Conservation (phyloP, 2,888 invertebrate species). For the Athalia circularis region DNA sequence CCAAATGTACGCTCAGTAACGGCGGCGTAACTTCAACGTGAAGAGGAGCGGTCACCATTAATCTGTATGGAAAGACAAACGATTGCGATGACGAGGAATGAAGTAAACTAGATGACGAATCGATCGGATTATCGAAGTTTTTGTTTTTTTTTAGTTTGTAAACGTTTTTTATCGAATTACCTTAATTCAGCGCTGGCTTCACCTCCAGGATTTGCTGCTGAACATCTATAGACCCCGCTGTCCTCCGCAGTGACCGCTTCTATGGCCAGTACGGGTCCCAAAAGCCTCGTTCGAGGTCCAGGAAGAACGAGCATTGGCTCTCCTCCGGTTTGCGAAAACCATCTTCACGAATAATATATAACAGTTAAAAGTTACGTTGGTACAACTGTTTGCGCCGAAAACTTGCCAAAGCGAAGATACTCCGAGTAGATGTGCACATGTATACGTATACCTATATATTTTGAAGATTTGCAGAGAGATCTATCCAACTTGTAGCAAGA, state of each 20-base stretch:
- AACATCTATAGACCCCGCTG: slow-evolving; percentile 82
- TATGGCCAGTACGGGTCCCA: slow-evolving; percentile 82
- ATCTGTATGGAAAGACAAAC: slow-evolving; percentile 61
- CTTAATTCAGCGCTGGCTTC: slow-evolving; percentile 83
- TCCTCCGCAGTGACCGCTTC: slow-evolving; percentile 84
- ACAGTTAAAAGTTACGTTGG: too few species aligned
- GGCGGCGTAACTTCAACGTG: slow-evolving; percentile 82
- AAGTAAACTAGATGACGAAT: too few species aligned
- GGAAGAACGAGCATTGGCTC: slow-evolving; percentile 80
- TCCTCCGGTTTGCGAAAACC: slow-evolving; percentile 81
- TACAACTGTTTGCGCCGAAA: too few species aligned
- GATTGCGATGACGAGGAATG: too few species aligned
- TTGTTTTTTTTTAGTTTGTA: neutral
- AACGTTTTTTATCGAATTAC: slow-evolving; percentile 49
- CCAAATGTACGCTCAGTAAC: slow-evolving; percentile 83
- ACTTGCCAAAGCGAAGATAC: neutral
- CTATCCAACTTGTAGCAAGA: too few species aligned
- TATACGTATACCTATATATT: neutral
- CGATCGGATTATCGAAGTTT: neutral
- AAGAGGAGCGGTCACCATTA: slow-evolving; percentile 81
- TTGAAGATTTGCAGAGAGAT: neutral
- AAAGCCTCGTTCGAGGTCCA: slow-evolving; percentile 80
- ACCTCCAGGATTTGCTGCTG: slow-evolving; percentile 82
- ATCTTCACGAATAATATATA: slow-evolving; percentile 73
- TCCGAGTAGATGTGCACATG: slow-evolving; percentile 11